Evolutionary conservation across 2,797 vertebrate species (phyloP).

Genomic region (Mormyrops attenuatus): DNA sequence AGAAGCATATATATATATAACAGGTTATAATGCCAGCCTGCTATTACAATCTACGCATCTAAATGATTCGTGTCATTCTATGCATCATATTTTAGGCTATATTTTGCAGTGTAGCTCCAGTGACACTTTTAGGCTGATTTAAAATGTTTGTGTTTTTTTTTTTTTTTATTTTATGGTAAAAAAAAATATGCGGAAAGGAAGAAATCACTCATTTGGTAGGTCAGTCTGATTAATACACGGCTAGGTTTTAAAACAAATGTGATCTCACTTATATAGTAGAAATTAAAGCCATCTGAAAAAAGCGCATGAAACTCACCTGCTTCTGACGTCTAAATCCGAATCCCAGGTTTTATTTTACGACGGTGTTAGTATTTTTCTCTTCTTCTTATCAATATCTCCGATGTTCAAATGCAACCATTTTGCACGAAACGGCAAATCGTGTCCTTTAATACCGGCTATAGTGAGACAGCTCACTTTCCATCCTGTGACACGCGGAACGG

Average conservation of each 20-base stretch:
- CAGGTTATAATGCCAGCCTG: background rate
- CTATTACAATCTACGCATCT: background rate
- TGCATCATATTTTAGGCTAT: background rate
- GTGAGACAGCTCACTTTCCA: slow-evolving; percentile 25
- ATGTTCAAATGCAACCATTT: slow-evolving; percentile 13
- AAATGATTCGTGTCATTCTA: background rate
- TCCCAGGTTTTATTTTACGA: slow-evolving; percentile 13
- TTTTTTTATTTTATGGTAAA: background rate
- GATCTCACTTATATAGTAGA: background rate
- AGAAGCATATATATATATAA: background rate
- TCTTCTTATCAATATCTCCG: slow-evolving; percentile 21
- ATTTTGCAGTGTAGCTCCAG: background rate
- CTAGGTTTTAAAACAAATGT: background rate
- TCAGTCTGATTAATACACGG: background rate
- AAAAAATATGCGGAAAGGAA: background rate
- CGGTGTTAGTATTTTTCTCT: background rate
- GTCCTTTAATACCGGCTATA: slow-evolving; percentile 9
- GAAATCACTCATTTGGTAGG: background rate
- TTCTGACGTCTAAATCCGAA: slow-evolving; percentile 32
- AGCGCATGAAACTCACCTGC: slow-evolving; percentile 46
- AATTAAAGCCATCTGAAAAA: background rate
- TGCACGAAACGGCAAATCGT: slow-evolving; percentile 6
- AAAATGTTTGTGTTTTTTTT: background rate
- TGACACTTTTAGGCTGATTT: background rate
- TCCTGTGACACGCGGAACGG: slow-evolving; percentile 32